phyloP scores from a whole-genome alignment of 1,140 invertebrate species.

The Lineus longissimus region DNA sequence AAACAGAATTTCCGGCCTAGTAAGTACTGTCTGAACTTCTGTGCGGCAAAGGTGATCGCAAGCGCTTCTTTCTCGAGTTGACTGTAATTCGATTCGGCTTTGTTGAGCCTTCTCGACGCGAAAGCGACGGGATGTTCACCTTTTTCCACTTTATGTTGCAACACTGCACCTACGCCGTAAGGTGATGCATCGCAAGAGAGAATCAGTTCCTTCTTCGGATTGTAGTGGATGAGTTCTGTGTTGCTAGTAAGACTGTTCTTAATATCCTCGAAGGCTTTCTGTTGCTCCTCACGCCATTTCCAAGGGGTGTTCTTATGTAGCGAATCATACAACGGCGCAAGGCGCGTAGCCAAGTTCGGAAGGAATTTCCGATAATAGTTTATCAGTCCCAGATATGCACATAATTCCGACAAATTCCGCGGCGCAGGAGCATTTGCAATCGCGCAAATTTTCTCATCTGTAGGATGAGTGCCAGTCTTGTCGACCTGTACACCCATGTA shows the following conservation, averaged over 20 bases:
- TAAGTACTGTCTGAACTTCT: slow-evolving; percentile 51
- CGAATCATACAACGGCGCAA: slow-evolving; percentile 18
- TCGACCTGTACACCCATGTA: slow-evolving; percentile 44
- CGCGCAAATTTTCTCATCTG: slow-evolving; percentile 36
- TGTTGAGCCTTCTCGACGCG: slow-evolving; percentile 31
- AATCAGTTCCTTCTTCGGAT: slow-evolving; percentile 41
- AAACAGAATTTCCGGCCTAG: slow-evolving; percentile 53
- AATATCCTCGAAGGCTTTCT: slow-evolving; percentile 2
- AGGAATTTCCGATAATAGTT: slow-evolving; percentile 21
- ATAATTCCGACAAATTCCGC: slow-evolving; percentile 23
- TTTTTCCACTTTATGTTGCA: slow-evolving; percentile 41
- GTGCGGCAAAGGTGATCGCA: slow-evolving; percentile 47
- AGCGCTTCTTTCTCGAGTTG: slow-evolving; percentile 41
- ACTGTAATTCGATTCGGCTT: slow-evolving; percentile 32
- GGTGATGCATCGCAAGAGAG: slow-evolving; percentile 42
- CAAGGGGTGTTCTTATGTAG: slow-evolving; percentile 14
- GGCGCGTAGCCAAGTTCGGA: slow-evolving; percentile 7
- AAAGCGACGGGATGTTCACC: slow-evolving; percentile 53
- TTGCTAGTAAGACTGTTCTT: slow-evolving; percentile 21
- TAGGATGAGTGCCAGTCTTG: slow-evolving; percentile 30
- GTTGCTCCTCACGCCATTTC: slow-evolving; percentile 2
- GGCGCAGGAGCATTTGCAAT: slow-evolving; percentile 36
- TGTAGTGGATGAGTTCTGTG: slow-evolving; percentile 42
- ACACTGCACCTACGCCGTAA: slow-evolving; percentile 52
- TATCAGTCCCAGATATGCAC: slow-evolving; percentile 22